Evolutionary conservation across 2,797 vertebrate genomes (phyloP).

Genomic region (Psittacula derbiana): DNA sequence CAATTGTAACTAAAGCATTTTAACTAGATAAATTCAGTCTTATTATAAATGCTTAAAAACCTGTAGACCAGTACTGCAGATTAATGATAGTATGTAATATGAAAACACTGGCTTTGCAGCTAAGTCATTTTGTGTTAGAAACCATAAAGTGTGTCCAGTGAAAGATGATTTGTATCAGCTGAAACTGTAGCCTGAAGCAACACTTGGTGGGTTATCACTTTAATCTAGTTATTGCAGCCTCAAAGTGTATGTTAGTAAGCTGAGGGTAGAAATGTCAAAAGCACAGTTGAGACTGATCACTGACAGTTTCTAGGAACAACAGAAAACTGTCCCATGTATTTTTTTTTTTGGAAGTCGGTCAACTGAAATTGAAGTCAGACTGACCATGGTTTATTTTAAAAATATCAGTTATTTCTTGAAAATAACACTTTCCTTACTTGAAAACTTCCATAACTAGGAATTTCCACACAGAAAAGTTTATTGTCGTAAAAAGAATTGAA

Average conservation of each 20-base stretch:
- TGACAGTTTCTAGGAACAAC: conserved; percentile 49
- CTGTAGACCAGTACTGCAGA: neutral
- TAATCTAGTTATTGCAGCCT: conserved; percentile 76
- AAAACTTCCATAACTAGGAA: neutral
- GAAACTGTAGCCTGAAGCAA: conserved; percentile 70
- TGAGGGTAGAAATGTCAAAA: conserved; percentile 65
- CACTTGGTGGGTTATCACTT: conserved; percentile 71
- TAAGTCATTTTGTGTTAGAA: conserved; percentile 58
- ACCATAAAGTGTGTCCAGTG: conserved; percentile 58
- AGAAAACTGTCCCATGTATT: neutral
- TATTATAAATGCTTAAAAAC: neutral
- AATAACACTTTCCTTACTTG: neutral
- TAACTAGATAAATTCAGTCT: neutral
- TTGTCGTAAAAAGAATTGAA: neutral
- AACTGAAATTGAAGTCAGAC: neutral
- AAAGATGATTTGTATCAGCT: conserved; percentile 75
- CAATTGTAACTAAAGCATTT: conserved; percentile 7
- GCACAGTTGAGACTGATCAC: conserved; percentile 49
- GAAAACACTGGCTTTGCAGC: conserved; percentile 42
- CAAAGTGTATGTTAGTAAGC: conserved; percentile 69
- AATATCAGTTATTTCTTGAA: neutral
- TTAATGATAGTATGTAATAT: conserved; percentile 32
- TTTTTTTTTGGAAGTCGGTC: neutral
- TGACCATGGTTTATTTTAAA: neutral
- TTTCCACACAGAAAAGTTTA: neutral